Evolutionary conservation across 2,797 vertebrate species (phyloP).

Genomic region (Acropternis orthonyx): DNA sequence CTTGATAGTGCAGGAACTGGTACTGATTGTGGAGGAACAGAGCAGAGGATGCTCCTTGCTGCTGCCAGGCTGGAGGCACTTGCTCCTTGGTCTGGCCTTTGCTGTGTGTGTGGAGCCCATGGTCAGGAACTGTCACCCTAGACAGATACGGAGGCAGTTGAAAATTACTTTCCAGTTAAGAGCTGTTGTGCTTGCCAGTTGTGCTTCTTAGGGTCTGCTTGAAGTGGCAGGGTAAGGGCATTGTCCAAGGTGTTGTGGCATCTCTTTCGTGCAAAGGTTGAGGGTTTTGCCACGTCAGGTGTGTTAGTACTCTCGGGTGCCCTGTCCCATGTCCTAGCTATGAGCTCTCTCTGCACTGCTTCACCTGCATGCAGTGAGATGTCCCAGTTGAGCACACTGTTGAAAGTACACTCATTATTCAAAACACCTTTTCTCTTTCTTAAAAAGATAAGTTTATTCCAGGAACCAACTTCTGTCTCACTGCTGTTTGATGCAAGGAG

Average conservation of each 20-base stretch:
- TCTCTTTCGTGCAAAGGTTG: not conserved
- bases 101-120: not conserved
- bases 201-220: not conserved
- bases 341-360: fast-evolving
- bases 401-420: not conserved
- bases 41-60: not conserved
- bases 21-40: not conserved
- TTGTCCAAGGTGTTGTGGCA: fast-evolving
- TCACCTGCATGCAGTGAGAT: fast-evolving
- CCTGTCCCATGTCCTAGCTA: fast-evolving
- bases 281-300: not conserved
- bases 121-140: fast-evolving
- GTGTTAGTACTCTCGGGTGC: not conserved
- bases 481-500: not conserved
- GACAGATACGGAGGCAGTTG: not conserved
- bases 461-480: not conserved
- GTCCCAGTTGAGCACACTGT: too few species aligned
- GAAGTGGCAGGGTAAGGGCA: fast-evolving
- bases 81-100: fast-evolving
- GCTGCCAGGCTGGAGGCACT: not conserved
- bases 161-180: not conserved
- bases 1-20: not conserved
- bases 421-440: not conserved
- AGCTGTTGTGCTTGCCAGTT: not conserved
- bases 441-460: not conserved